Evolutionary conservation across 2,113 vertebrate species (phyloP), one percentile per base, ranked within the genome.

Genomic region (Thermophis baileyi): DNA sequence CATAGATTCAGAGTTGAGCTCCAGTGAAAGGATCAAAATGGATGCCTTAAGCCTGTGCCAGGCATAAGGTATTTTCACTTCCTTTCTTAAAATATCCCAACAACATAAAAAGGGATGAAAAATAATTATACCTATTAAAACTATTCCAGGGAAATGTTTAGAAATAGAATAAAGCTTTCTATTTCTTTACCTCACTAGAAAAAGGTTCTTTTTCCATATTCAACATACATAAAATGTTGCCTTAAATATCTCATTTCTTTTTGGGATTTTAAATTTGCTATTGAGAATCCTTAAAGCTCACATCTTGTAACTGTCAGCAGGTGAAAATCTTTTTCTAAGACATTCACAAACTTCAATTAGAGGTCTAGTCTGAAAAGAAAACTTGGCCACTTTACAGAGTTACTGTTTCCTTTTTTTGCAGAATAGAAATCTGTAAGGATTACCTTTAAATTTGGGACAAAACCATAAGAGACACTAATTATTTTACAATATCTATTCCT

Each of bases 231-330:
- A 54, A n/a, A 40, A 53, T 2, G 69, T 35, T 81, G 5, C 0
- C 1, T 4, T 14, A 0, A 40, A 1, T 0, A 16, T 69, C 14
- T 86, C 53, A 11, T 24, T 20, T 4, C 30, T 0, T 12, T 1
- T 89, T 89, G 85, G 50, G 51, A 30, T 55, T n/a, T 22, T 0
- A 0, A 50, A 9, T 40, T 40, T 35, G 53, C 25, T 54, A 14
- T 57, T 89, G 24, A 25, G 53, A 12, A 27, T 55, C 53, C 55
- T 18, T 0, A 4, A 40, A 91, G 6, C 9, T 24, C 10, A 47
- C 50, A 91, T 53, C 35, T 60, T 89, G 87, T 44, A 54, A 88
- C 24, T 44, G 50, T 30, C 54, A 47, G 54, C 3, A 22, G 53
- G 1, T 9, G 24, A 93, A 18, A 49, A 53, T 91, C 57, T 91